These are phyloP conservation scores for Odiellus spinosus DNA, from an alignment of 2,888 invertebrate genomes.

Conservation along the genomic window DNA sequence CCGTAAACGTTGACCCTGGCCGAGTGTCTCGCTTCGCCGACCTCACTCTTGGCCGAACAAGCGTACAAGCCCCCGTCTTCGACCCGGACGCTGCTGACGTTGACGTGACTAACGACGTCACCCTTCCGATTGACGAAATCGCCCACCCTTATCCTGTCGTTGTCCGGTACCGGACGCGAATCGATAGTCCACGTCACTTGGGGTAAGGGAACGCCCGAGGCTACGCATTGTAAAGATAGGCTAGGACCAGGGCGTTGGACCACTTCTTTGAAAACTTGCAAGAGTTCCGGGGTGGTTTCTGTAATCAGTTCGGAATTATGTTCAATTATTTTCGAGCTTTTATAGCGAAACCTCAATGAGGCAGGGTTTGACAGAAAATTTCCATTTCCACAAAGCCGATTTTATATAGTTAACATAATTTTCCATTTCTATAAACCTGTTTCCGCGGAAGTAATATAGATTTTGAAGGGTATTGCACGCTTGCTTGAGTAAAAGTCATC, in stretches of 20 bases:
- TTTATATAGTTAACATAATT: too few relatives aligned
- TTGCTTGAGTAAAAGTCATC: too few relatives aligned
- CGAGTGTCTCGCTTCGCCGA: conserved; percentile 25
- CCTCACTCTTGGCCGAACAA: conserved; percentile 28
- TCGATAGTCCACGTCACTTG: conserved; percentile 22
- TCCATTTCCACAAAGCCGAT: too few relatives aligned
- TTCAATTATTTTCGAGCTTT: too few relatives aligned
- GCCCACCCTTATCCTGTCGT: conserved; percentile 25
- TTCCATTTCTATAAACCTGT: too few relatives aligned
- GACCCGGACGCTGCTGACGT: conserved; percentile 27
- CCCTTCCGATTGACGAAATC: conserved; percentile 26
- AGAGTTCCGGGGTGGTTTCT: conserved; percentile 30
- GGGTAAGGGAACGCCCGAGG: conserved; percentile 22
- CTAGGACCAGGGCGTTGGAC: conserved; percentile 80
- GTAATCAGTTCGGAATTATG: too few relatives aligned
- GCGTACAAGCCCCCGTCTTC: conserved; percentile 30
- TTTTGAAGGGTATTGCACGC: too few relatives aligned
- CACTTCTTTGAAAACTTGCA: conserved; percentile 82
- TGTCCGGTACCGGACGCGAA: conserved; percentile 26
- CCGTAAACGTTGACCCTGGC: conserved; percentile 31
- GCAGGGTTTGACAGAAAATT: too few relatives aligned
- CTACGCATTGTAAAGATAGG: conserved; percentile 49
- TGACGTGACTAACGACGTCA: conserved; percentile 30
- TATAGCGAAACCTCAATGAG: too few relatives aligned
- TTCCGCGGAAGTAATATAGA: too few relatives aligned